Conservation (phyloP, 2,888 invertebrate species). For the Drosophila meridiana region DNA sequence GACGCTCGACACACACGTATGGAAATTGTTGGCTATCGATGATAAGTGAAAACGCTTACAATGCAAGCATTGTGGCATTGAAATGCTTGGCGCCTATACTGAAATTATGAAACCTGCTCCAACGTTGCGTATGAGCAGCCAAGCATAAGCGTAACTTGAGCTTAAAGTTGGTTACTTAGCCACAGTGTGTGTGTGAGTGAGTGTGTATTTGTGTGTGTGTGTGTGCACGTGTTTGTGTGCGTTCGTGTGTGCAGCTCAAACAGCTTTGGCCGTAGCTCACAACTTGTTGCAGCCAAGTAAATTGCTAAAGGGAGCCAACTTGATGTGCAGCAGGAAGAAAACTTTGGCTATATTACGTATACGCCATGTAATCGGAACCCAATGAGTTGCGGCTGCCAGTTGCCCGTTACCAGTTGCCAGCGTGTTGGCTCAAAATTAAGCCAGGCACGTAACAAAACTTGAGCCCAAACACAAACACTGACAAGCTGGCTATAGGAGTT, state of each 20-base stretch:
- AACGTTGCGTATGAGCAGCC: constrained; percentile 55
- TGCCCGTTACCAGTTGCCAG: constrained; percentile 34
- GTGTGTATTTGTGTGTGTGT: neutral
- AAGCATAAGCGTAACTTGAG: constrained; percentile 52
- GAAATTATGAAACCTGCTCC: constrained; percentile 45
- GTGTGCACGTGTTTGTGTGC: constrained; percentile 6
- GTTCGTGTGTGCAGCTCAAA: constrained; percentile 8
- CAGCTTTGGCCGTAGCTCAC: constrained; percentile 19
- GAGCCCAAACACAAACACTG: constrained; percentile 43
- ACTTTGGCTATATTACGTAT: constrained; percentile 54
- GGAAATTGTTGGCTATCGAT: constrained; percentile 39
- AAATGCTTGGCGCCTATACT: constrained; percentile 31
- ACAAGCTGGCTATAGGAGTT: constrained; percentile 10
- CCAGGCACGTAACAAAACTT: constrained; percentile 67
- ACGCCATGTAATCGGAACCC: constrained; percentile 64
- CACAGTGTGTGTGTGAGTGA: neutral
- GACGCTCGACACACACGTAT: neutral
- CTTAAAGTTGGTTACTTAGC: constrained; percentile 38
- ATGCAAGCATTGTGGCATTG: constrained; percentile 40
- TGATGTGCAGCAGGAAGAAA: constrained; percentile 40
- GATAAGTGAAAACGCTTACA: constrained; percentile 56
- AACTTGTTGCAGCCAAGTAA: constrained; percentile 66
- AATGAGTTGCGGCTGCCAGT: constrained; percentile 47
- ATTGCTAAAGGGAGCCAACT: constrained; percentile 31
- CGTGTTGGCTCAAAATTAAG: constrained; percentile 53